Evolutionary conservation across 1,140 invertebrate species (phyloP), one percentile per base, ranked within the genome.

Genomic region (Littorina saxatilis): DNA sequence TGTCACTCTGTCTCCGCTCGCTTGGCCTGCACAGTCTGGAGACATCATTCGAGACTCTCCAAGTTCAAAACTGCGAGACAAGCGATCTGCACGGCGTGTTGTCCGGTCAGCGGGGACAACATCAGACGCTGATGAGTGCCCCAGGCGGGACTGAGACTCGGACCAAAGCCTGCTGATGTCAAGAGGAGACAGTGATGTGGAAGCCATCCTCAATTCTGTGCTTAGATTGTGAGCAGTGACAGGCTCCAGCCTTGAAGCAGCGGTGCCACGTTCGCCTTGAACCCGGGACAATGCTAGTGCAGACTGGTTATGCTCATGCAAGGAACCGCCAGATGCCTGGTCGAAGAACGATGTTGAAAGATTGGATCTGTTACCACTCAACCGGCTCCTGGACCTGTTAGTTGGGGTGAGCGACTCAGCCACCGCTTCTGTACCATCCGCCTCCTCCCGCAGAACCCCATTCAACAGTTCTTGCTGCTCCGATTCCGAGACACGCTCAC

Each of bases 21-120:
- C 17, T 35, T 68, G 66, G 17, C 23, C 37, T 3, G 66, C 66
- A 68, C 32, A 23, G 15, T 68, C 35, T 40, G 32, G 35, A 2
- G 66, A 37, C 37, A 39, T 0, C 17, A 39, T 68, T 13, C 17
- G 35, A 68, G 66, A 20, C 35, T 68, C 66, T 20, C 66, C 35
- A 1, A 68, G 66, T 20, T 68, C 66, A 39, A 68, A 68, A 39
- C 66, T 68, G 9, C 39, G 35, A 17, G 66, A 39, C 66, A 68
- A 20, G 5, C 37, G 35, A 13, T 68, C 37, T 3, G 5, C 13
- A 9, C 11, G 29, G 35, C 23, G 7, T 17, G 7, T 35, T 17
- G 13, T 39, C 7, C 15, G 37, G 23, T 17, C 15, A 23, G 66
- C 11, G 4, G 66, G 35, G 5, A 68, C 17, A 23, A 40, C 39